phyloP scores from a whole-genome alignment of 2,888 invertebrate species.

The Steinernema scapterisci region DNA sequence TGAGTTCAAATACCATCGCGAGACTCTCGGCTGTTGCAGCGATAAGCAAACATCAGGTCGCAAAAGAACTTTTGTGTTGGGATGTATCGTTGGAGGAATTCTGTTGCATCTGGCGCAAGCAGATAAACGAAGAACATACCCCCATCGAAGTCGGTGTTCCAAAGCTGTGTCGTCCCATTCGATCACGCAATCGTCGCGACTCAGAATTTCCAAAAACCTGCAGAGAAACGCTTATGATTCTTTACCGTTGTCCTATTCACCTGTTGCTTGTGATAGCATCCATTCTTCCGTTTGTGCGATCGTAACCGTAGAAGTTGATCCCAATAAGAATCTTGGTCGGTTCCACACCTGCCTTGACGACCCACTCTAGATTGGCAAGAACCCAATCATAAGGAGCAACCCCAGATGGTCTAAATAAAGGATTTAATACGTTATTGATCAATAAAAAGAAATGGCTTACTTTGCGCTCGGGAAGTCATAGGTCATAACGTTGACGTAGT shows the following conservation, averaged over 20 bases:
- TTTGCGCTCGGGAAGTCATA: slow-evolving; percentile 54
- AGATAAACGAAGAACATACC: slow-evolving; percentile 35
- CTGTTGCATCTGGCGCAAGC: no score
- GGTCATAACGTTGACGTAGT: slow-evolving; percentile 62
- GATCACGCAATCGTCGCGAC: slow-evolving; percentile 40
- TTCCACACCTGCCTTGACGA: slow-evolving; percentile 1
- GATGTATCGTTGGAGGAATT: no score
- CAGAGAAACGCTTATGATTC: slow-evolving; percentile 34
- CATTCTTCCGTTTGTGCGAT: slow-evolving; percentile 39
- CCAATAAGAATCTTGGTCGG: slow-evolving; percentile 52
- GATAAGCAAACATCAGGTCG: no score
- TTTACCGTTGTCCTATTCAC: background rate
- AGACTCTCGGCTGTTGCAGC: slow-evolving; percentile 43
- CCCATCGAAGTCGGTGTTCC: slow-evolving; percentile 50
- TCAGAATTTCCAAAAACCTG: slow-evolving; percentile 52
- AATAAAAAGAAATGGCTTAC: background rate
- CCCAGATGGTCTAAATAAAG: slow-evolving; percentile 42
- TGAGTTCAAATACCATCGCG: background rate
- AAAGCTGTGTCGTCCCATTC: slow-evolving; percentile 50
- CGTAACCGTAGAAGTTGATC: slow-evolving; percentile 58
- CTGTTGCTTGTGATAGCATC: slow-evolving; percentile 42
- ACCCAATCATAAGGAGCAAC: slow-evolving; percentile 60
- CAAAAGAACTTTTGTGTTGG: background rate
- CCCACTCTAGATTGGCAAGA: slow-evolving; percentile 40
- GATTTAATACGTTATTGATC: background rate